Evolutionary conservation across 2,888 invertebrate genomes (phyloP), one percentile per base, ranked within the genome.

Genomic region (Drosophila macrospina): DNA sequence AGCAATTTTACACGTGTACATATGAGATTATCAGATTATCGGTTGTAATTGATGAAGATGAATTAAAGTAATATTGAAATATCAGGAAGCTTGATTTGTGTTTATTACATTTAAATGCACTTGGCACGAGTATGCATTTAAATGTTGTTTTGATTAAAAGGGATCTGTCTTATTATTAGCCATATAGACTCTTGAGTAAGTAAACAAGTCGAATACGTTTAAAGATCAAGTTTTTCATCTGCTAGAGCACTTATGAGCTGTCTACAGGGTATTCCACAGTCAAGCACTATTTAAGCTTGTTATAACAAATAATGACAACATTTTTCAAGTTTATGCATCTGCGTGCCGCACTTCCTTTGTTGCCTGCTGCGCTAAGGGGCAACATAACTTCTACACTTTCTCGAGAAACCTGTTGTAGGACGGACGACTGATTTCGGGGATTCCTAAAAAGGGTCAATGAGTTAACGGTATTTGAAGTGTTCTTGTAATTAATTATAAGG

Each of bases 391-490:
- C 11, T 11, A 5, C 3, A 56, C 72, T 56, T 67, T 57, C 54
- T 68, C 50, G 6, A n/a, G 51, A 20, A 26, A 30, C 41, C 47
- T 28, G 28, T 34, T 28, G 16, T 15, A 13, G 10, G 13, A 4
- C 20, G n/a, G n/a, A 32, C 37, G 13, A 30, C 16, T 37, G 13
- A 15, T 0, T 3, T 13, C 15, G 5, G 36, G 1, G 36, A 20
- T 37, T 50, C 24, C 26, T 24, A 20, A 20, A 20, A 20, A 3
- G 48, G 64, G 60, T 61, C 56, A 54, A 20, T 7, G 30, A n/a
- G 45, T 28, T 37, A 64, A 74, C 60, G 37, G 48, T 39, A 32
- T 11, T 54, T 50, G 16, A 39, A 42, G 36, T 15, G 15, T 24
- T 3, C 3, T 24, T 36, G 37, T 10, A 11, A 32, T 45, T 54